A percentile compares a stretch with the other conserved stretches of the same genome.
These are phyloP conservation scores for Murina feae DNA, from an alignment of 2,113 vertebrate species.

Conservation along the genomic window DNA sequence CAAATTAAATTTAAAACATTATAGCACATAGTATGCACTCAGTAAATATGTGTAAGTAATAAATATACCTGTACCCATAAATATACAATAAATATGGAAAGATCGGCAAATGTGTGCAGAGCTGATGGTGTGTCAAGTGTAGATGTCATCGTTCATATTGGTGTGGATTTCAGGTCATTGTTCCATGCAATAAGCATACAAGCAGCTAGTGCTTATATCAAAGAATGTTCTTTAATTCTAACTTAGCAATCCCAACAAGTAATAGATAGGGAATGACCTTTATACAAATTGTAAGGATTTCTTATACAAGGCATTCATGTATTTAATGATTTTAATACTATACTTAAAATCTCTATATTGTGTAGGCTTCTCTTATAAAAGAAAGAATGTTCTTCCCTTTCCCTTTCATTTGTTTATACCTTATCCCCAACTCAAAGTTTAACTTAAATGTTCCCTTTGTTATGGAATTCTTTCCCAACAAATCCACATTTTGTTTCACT, in stretches of 20 bases:
- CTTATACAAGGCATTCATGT: not conserved
- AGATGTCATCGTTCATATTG: not conserved
- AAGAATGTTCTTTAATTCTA: not conserved
- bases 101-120: not conserved
- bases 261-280: not conserved
- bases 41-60: not conserved
- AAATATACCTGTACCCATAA: not conserved
- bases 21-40: not conserved
- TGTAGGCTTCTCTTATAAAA: not conserved
- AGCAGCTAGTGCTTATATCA: not conserved
- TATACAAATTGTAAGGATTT: not conserved
- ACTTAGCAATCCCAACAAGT: not conserved
- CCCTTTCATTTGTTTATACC: not conserved
- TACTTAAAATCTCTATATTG: not conserved
- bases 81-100: not conserved
- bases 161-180: not conserved
- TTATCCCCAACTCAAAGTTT: not conserved
- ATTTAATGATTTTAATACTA: not conserved
- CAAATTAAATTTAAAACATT: constrained; percentile 3
- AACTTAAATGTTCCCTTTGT: not conserved
- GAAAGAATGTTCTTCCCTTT: not conserved
- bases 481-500: not conserved
- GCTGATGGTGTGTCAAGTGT: not conserved
- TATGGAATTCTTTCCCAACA: not conserved
- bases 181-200: not conserved